Percentiles rank a stretch among this genome's conserved stretches.
phyloP scores from a whole-genome alignment of 2,888 invertebrate genomes.

The Chironomus tentans region DNA sequence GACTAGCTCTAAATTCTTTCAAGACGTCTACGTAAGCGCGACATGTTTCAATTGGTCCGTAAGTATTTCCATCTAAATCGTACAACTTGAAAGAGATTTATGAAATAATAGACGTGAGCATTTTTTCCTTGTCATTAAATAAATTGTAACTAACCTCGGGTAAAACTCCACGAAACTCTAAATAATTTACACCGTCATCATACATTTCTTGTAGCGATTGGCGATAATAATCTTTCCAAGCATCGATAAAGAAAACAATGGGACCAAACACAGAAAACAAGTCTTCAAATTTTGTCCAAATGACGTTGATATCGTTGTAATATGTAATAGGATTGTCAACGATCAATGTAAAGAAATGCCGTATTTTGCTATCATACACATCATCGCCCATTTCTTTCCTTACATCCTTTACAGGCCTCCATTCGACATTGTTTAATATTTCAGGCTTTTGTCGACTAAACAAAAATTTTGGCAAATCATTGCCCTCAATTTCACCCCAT shows the following conservation, averaged over 20 bases:
- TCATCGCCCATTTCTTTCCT: conserved; percentile 37
- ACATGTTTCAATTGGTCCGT: conserved; percentile 48
- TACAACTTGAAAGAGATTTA: conserved; percentile 42
- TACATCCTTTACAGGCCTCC: conserved; percentile 44
- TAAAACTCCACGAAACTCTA: conserved; percentile 58
- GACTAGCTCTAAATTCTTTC: conserved; percentile 47
- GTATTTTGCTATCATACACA: conserved; percentile 47
- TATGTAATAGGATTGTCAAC: conserved; percentile 43
- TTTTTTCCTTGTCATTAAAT: too few relatives aligned
- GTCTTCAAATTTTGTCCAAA: conserved; percentile 50
- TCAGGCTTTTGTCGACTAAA: conserved; percentile 3
- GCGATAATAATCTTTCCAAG: conserved; percentile 57
- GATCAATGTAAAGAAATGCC: conserved; percentile 48
- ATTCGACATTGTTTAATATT: conserved; percentile 34
- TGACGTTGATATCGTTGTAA: conserved; percentile 47
- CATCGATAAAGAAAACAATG: conserved; percentile 52
- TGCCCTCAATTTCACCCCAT: conserved; percentile 31
- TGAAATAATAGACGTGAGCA: too few relatives aligned
- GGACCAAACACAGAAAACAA: conserved; percentile 49
- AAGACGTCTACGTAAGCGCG: conserved; percentile 49
- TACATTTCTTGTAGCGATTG: conserved; percentile 52
- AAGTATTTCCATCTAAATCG: conserved; percentile 53
- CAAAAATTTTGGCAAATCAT: conserved; percentile 7
- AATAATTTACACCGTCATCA: conserved; percentile 59
- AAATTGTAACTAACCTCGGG: conserved; percentile 38